These are phyloP conservation scores for Pungitius pungitius DNA, from an alignment of 2,113 vertebrate genomes.

Conservation along the genomic window DNA sequence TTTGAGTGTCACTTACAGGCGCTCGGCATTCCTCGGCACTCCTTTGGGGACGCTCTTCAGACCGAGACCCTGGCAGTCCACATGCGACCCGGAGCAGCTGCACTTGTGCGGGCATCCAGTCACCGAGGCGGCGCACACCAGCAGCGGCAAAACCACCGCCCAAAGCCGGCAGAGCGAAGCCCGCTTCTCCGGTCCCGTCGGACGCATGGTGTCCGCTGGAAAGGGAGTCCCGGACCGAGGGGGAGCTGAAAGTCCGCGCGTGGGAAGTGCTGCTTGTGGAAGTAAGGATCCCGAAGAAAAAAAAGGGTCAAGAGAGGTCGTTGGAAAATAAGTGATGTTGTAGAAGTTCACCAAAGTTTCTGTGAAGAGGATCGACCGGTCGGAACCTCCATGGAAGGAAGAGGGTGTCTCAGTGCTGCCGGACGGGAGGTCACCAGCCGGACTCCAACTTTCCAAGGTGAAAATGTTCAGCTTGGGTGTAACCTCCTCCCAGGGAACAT, in stretches of 20 bases:
- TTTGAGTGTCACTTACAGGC: constrained; percentile 86
- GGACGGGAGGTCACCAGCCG: constrained; percentile 36
- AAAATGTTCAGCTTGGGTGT: constrained; percentile 56
- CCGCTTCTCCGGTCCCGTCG: constrained; percentile 67
- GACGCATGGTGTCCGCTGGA: constrained; percentile 81
- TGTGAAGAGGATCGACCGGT: constrained; percentile 33
- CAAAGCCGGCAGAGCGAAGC: constrained; percentile 74
- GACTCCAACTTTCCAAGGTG: constrained; percentile 52
- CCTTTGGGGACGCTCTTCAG: constrained; percentile 90
- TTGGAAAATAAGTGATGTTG: constrained; percentile 7
- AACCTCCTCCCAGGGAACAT: constrained; percentile 62
- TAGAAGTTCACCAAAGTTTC: constrained; percentile 67
- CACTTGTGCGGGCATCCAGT: constrained; percentile 94
- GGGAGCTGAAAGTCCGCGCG: constrained; percentile 43
- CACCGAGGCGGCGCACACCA: constrained; percentile 76
- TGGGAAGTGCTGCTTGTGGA: not conserved
- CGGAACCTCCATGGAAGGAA: constrained; percentile 1
- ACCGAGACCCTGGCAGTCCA: constrained; percentile 96
- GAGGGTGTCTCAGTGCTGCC: constrained; percentile 17
- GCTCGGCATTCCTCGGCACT: constrained; percentile 92
- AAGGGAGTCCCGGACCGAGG: constrained; percentile 33
- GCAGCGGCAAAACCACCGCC: constrained; percentile 78
- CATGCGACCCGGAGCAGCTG: constrained; percentile 94
- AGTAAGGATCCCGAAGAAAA: constrained; percentile 23
- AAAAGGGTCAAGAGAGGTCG: constrained; percentile 22